Base-by-base conservation (phyloP, 2,113 vertebrate species). In the Eulemur macaco region DNA sequence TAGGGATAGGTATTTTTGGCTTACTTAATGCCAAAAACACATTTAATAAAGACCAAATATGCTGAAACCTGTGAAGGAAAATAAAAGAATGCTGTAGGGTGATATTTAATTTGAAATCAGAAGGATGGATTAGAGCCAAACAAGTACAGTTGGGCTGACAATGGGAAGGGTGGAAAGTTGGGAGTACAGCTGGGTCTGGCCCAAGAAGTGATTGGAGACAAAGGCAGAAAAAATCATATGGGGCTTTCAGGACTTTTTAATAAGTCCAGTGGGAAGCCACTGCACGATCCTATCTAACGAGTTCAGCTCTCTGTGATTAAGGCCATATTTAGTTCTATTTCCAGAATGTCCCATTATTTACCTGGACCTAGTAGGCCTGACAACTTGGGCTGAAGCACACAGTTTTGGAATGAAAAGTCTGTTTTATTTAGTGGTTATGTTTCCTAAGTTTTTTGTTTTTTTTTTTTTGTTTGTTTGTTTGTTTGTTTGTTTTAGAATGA, bases 311-410 rank as follows among this genome's bases (percentile, higher is more conserved):
- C 64, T 81, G 0, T 42, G 66, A 31, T 21, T 11, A 45, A 68
- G 54, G 34, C 1, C 39, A 8, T 18, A 21, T 4, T 64, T 8
- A 63, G 14, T 15, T 78, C 29, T 29, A 15, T 68, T 66, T 47
- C 39, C 2, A 34, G 37, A 17, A 34, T 31, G 17, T 29, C 6
- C 2, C 25, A 13, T 11, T 15, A 21, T 34, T 42, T 47, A 50
- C 47, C n/a, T 8, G 27, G 9, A 18, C 39, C 17, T 10, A 39
- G 5, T 0, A 29, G 12, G 8, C 14, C 21, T 58, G 23, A 27
- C 34, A 11, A n/a, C 23, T 9, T 42, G 17, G 82, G 4, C 37
- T 60, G 54, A 10, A 10, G 39, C 20, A 73, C 23, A 56, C 60
- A n/a, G 29, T 60, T 60, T n/a, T 47, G 37, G 13, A 25, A 60